Percentiles rank a stretch among this genome's conserved stretches.
phyloP scores from a whole-genome alignment of 2,888 invertebrate genomes.

The Eudemis profundana region DNA sequence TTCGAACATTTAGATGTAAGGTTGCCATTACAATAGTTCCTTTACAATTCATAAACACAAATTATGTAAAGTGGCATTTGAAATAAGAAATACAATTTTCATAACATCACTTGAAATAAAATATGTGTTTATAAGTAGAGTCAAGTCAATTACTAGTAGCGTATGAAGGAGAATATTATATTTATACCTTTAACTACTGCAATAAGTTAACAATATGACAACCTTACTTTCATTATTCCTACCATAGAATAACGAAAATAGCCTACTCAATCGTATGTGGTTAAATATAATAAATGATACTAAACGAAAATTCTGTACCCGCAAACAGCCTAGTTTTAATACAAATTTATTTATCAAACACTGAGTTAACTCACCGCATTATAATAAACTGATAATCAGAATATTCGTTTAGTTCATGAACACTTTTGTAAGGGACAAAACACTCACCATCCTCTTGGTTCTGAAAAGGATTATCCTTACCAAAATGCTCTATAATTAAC shows the following conservation, averaged over 20 bases:
- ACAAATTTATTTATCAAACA: not conserved
- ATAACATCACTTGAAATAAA: not conserved
- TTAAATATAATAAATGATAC: conserved; percentile 58
- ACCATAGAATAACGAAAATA: conserved; percentile 41
- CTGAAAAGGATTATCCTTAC: conserved; percentile 80
- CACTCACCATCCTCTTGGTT: conserved; percentile 81
- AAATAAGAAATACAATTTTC: conserved; percentile 1
- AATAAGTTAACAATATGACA: conserved; percentile 60
- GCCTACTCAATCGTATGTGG: conserved; percentile 58
- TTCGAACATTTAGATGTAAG: conserved; percentile 70
- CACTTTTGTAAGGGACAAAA: conserved; percentile 71
- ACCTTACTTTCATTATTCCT: conserved; percentile 64
- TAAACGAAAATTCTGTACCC: conserved; percentile 64
- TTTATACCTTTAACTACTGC: not conserved
- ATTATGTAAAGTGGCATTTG: conserved; percentile 3
- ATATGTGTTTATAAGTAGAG: conserved; percentile 3
- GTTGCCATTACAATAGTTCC: conserved; percentile 69
- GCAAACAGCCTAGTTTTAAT: not conserved
- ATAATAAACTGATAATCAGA: conserved; percentile 51
- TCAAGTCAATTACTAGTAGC: not conserved
- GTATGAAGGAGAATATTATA: not conserved
- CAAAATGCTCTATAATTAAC: conserved; percentile 69
- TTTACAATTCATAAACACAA: conserved; percentile 27
- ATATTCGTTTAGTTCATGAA: conserved; percentile 70
- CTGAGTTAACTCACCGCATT: conserved; percentile 11